These are phyloP conservation scores for Ovis canadensis DNA, from an alignment of 2,113 vertebrate genomes.

Conservation along the genomic window DNA sequence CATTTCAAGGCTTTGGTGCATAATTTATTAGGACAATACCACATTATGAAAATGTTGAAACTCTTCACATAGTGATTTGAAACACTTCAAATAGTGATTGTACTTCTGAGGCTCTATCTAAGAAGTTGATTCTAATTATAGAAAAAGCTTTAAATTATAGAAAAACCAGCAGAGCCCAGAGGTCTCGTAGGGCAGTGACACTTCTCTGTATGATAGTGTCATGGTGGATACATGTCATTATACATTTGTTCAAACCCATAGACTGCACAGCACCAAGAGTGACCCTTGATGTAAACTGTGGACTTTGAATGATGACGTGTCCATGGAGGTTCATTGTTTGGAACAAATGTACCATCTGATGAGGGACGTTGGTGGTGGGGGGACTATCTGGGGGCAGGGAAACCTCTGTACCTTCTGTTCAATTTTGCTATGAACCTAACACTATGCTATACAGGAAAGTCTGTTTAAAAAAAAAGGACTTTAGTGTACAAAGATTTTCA, in stretches of 20 bases:
- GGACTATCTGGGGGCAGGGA: background rate
- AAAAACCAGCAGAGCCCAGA: background rate
- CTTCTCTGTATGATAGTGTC: background rate
- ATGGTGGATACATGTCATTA: background rate
- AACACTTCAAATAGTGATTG: background rate
- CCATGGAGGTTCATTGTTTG: background rate
- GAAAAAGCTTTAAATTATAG: background rate
- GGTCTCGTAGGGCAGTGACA: background rate
- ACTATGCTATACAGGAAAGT: background rate
- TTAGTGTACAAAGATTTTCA: background rate
- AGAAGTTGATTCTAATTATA: background rate
- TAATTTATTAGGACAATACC: background rate
- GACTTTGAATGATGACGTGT: background rate
- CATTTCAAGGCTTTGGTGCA: background rate
- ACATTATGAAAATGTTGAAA: background rate
- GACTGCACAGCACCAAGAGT: background rate
- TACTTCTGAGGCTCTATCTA: background rate
- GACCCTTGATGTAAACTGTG: background rate
- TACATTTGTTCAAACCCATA: background rate
- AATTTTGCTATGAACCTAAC: background rate
- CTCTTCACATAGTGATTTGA: background rate
- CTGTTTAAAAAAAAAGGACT: background rate
- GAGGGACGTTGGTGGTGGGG: background rate
- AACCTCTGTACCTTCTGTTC: background rate
- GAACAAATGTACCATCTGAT: background rate